Percentiles rank a stretch among this genome's conserved stretches.
phyloP scores from a whole-genome alignment of 2,888 invertebrate species.

The Epirrhoe alternata region DNA sequence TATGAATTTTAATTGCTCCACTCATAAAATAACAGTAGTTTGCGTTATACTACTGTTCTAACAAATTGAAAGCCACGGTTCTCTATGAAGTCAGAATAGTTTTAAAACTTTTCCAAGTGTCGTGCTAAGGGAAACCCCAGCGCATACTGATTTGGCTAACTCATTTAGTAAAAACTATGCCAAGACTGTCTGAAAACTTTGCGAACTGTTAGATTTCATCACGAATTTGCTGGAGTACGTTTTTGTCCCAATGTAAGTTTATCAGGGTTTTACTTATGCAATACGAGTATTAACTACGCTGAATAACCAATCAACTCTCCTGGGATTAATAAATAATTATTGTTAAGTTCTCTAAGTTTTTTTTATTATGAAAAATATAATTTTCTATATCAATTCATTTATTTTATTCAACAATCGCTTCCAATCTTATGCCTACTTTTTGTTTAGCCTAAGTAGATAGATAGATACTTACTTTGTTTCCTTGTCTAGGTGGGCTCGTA shows the following conservation, averaged over 20 bases:
- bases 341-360: no score
- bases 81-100: conserved; percentile 13
- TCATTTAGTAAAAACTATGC: conserved; percentile 6
- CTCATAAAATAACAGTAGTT: conserved; percentile 1
- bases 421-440: no score
- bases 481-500: no score
- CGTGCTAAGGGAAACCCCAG: conserved; percentile 12
- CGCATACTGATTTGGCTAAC: conserved; percentile 19
- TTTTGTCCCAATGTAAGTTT: neutral
- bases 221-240: neutral
- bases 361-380: no score
- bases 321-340: neutral
- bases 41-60: conserved; percentile 13
- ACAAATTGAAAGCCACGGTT: conserved; percentile 18
- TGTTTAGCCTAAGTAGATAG: no score
- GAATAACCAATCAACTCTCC: neutral
- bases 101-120: conserved; percentile 8
- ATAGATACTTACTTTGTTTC: no score
- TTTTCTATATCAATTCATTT: no score
- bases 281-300: neutral
- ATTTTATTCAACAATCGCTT: no score
- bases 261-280: neutral
- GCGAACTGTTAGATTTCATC: conserved; percentile 5
- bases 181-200: conserved; percentile 4
- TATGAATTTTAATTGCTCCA: neutral